phyloP scores from a whole-genome alignment of 2,113 vertebrate genomes.

The Tachysurus fulvidraco region DNA sequence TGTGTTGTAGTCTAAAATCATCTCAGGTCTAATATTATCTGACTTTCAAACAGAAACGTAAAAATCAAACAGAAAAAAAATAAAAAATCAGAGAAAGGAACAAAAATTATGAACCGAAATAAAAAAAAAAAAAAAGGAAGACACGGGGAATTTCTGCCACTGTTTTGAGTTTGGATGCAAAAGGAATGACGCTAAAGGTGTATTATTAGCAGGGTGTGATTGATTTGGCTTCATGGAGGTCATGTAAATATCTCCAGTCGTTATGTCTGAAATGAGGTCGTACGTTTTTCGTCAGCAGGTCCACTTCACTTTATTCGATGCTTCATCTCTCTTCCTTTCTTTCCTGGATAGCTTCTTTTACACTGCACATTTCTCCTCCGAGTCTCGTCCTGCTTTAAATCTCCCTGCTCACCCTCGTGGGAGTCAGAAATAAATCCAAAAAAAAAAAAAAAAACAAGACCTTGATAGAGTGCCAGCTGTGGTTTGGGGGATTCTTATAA shows the following conservation, averaged over 20 bases:
- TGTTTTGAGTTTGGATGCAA: background rate
- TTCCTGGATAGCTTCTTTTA: background rate
- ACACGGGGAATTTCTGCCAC: background rate
- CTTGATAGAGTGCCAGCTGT: background rate
- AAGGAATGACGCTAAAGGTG: too few relatives aligned
- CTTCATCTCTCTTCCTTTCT: background rate
- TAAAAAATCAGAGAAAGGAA: background rate
- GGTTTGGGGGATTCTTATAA: background rate
- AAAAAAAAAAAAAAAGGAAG: background rate
- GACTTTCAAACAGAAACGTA: background rate
- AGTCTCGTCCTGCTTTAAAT: background rate
- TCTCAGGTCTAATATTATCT: background rate
- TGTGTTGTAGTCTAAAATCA: background rate
- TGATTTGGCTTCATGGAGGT: too few relatives aligned
- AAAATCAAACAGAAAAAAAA: too few relatives aligned
- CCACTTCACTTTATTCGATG: background rate
- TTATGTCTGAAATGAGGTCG: background rate
- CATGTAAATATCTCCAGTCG: background rate
- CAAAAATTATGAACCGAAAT: background rate
- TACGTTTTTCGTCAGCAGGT: background rate
- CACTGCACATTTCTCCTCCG: background rate
- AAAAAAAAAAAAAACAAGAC: too few relatives aligned
- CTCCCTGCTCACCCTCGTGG: background rate
- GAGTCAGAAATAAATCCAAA: constrained; percentile 3
- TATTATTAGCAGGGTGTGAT: too few relatives aligned